Conservation (phyloP, 2,113 vertebrate genomes). For the Candoia aspera region DNA sequence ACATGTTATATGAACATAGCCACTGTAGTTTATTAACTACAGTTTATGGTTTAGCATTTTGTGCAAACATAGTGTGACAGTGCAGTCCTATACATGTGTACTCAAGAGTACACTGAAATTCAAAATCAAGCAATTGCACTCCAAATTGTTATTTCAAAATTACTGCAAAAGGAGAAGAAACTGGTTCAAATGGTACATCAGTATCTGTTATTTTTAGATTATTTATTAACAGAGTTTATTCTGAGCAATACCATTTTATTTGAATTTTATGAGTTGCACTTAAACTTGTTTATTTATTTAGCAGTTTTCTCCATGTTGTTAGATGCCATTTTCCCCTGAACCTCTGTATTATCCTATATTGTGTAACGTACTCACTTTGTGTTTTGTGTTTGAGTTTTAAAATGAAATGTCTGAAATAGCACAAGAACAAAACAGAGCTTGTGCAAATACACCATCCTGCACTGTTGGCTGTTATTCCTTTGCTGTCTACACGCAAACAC, state of each 20-base stretch:
- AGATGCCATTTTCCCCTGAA: not conserved
- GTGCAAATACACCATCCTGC: not conserved
- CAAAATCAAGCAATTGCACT: not conserved
- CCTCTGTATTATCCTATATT: not conserved
- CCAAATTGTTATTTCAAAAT: not conserved
- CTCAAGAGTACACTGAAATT: not conserved
- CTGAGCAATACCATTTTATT: not conserved
- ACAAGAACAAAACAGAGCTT: not conserved
- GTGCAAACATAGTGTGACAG: too few species aligned
- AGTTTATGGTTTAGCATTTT: too few species aligned
- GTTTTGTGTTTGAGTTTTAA: not conserved
- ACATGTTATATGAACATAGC: too few species aligned
- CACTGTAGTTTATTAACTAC: too few species aligned
- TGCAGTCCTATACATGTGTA: too few species aligned
- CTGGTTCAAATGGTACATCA: not conserved
- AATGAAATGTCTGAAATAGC: not conserved
- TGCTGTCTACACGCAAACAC: constrained; percentile 5
- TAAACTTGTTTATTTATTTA: not conserved
- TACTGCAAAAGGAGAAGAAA: not conserved
- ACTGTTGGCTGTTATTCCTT: not conserved
- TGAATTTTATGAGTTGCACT: not conserved
- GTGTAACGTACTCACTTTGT: not conserved
- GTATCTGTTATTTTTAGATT: not conserved
- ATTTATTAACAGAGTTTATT: not conserved
- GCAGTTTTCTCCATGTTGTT: not conserved